A percentile compares a stretch with the other conserved stretches of the same genome.
Conservation (phyloP, 1,140 invertebrate species). For the Hesperophylax magnus region DNA sequence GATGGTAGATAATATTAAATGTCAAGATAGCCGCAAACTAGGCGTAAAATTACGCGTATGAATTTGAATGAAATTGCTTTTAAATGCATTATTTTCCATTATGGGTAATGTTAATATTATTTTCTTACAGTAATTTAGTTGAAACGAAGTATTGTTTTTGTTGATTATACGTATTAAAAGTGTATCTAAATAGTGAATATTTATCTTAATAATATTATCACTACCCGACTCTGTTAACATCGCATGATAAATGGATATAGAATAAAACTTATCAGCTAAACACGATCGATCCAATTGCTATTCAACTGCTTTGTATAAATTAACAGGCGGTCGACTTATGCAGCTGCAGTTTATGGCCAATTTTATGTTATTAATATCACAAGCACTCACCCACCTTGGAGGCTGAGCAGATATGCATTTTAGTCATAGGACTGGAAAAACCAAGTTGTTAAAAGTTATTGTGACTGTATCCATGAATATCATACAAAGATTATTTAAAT, state of each 20-base stretch:
- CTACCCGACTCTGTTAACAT: not conserved
- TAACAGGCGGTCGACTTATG: not conserved
- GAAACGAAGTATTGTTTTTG: too few species aligned
- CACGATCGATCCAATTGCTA: not conserved
- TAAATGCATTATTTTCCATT: too few species aligned
- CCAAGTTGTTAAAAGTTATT: not conserved
- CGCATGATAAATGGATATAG: constrained; percentile 4
- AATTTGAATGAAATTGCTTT: too few species aligned
- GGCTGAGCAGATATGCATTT: not conserved
- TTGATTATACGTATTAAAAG: too few species aligned
- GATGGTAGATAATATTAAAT: too few species aligned
- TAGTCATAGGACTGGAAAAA: constrained; percentile 10
- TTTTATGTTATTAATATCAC: not conserved
- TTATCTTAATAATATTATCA: not conserved
- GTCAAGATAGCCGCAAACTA: too few species aligned
- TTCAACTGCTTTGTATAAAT: not conserved
- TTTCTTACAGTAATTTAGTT: too few species aligned
- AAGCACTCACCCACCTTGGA: not conserved
- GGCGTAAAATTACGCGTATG: too few species aligned
- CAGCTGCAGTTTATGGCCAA: not conserved
- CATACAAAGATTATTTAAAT: too few species aligned
- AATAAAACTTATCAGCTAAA: constrained; percentile 13
- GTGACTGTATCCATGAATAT: not conserved
- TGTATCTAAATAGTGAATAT: too few species aligned
- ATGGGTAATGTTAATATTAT: too few species aligned